Percentiles rank a stretch among this genome's conserved stretches.
Evolutionary conservation across 1,140 invertebrate species (phyloP).

Genomic region (Cherax quadricarinatus): DNA sequence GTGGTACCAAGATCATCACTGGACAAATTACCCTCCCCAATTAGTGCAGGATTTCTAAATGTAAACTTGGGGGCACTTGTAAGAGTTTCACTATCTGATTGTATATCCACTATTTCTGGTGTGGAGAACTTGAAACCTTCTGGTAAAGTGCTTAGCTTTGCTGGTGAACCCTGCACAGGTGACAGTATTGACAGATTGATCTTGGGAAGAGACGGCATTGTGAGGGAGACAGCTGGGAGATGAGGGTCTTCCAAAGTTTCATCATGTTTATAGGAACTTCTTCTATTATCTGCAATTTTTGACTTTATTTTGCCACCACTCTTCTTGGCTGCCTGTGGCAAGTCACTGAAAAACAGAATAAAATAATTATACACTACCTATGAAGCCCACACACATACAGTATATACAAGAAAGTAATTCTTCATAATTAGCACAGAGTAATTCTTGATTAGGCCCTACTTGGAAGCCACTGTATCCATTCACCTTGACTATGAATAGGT

Average conservation of each 20-base stretch:
- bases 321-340: constrained; percentile 30
- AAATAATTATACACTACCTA: background rate
- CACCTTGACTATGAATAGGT: too few relatives aligned
- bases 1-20: background rate
- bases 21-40: constrained; percentile 22
- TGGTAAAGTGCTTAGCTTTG: background rate
- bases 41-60: constrained; percentile 57
- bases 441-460: too few relatives aligned
- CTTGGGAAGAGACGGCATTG: constrained; percentile 57
- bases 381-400: too few relatives aligned
- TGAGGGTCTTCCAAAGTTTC: constrained; percentile 31
- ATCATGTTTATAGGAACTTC: constrained; percentile 26
- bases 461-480: too few relatives aligned
- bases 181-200: constrained; percentile 51
- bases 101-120: constrained; percentile 63
- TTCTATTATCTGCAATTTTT: constrained; percentile 46
- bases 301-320: constrained; percentile 65
- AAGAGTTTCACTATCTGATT: constrained; percentile 36
- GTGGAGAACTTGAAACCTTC: constrained; percentile 63
- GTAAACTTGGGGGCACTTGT: constrained; percentile 50
- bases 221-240: constrained; percentile 43
- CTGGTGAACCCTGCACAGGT: constrained; percentile 4
- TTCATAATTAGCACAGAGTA: too few relatives aligned
- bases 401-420: too few relatives aligned
- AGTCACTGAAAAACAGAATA: constrained; percentile 43